A percentile compares a stretch with the other conserved stretches of the same genome.
These are phyloP conservation scores for Urocyon cinereoargenteus DNA, from an alignment of 2,797 vertebrate species.

Conservation along the genomic window DNA sequence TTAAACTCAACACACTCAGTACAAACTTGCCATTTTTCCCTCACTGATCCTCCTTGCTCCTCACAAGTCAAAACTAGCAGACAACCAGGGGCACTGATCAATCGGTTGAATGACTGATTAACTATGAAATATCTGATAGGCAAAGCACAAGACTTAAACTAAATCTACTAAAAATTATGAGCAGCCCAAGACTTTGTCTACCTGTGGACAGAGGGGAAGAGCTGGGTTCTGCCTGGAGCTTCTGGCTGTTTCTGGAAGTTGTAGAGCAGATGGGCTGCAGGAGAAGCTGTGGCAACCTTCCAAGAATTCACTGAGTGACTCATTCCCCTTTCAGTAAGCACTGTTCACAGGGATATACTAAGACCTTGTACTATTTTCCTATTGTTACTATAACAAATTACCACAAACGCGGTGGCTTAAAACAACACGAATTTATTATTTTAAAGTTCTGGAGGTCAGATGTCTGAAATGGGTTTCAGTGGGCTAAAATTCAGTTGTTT, in stretches of 20 bases:
- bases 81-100: no score
- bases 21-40: neutral
- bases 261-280: neutral
- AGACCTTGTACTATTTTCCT: neutral
- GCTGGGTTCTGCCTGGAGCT: neutral
- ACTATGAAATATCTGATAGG: neutral
- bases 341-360: no score
- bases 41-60: neutral
- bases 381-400: neutral
- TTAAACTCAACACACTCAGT: neutral
- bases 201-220: neutral
- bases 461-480: neutral
- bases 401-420: neutral
- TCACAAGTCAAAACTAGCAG: neutral
- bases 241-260: neutral
- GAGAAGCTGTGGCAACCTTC: neutral
- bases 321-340: accelerated
- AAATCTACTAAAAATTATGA: neutral
- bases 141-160: neutral
- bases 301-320: neutral
- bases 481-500: neutral
- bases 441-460: neutral
- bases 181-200: neutral
- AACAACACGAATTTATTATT: conserved; percentile 48
- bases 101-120: neutral